phyloP scores from a whole-genome alignment of 2,888 invertebrate species.

The Alloscopus bannaensis region DNA sequence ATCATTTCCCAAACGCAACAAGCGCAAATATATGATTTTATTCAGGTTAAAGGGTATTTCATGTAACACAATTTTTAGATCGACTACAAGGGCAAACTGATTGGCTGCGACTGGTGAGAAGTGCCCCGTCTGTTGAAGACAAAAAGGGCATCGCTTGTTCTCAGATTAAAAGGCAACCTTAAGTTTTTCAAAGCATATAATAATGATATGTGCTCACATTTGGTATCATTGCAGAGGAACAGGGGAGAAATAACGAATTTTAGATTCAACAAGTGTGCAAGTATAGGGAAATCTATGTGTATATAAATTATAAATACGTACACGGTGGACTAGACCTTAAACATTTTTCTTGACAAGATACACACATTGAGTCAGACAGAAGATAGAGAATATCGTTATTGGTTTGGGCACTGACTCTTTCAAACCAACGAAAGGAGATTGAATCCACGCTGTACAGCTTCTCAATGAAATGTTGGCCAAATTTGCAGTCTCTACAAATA shows the following conservation, averaged over 20 bases:
- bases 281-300: too few species aligned
- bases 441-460: not conserved
- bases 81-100: slow-evolving; percentile 51
- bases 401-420: slow-evolving; percentile 21
- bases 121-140: slow-evolving; percentile 48
- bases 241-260: too few species aligned
- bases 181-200: too few species aligned
- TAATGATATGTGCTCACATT: not conserved
- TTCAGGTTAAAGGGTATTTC: slow-evolving; percentile 57
- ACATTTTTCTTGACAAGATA: slow-evolving; percentile 3
- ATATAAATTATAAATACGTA: too few species aligned
- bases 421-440: slow-evolving; percentile 7
- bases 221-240: not conserved
- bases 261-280: too few species aligned
- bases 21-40: slow-evolving; percentile 27
- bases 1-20: slow-evolving; percentile 59
- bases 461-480: slow-evolving; percentile 1
- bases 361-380: too few species aligned
- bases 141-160: slow-evolving; percentile 49
- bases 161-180: slow-evolving; percentile 22
- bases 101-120: slow-evolving; percentile 34
- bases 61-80: slow-evolving; percentile 49
- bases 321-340: slow-evolving; percentile 18
- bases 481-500: not conserved
- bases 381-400: not conserved